Percentiles rank a stretch among this genome's conserved stretches.
phyloP scores from a whole-genome alignment of 2,113 vertebrate genomes.

The Cranoglanis bouderius region DNA sequence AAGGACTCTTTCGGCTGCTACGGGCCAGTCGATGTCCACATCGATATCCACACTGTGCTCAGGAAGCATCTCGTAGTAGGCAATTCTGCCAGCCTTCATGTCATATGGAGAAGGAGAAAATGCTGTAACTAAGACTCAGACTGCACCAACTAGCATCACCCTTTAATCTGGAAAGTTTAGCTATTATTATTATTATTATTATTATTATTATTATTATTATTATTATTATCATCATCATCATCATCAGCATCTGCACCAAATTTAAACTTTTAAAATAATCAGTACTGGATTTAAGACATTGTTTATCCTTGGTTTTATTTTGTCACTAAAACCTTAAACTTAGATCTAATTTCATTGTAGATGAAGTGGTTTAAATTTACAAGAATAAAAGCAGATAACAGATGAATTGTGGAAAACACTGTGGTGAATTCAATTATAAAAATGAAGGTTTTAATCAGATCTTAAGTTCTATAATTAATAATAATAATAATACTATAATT shows the following conservation, averaged over 20 bases:
- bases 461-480: no score
- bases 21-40: slow-evolving; percentile 95
- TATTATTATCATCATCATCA: no score
- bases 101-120: not conserved
- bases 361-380: no score
- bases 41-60: slow-evolving; percentile 96
- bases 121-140: not conserved
- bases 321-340: no score
- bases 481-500: no score
- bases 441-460: no score
- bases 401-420: no score
- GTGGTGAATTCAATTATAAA: no score
- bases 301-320: not conserved
- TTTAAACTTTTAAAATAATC: not conserved
- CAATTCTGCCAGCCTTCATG: slow-evolving; percentile 80
- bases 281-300: not conserved
- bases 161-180: not conserved
- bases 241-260: not conserved
- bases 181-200: not conserved
- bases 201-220: no score
- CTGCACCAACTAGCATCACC: not conserved
- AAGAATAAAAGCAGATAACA: no score
- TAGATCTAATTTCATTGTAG: no score
- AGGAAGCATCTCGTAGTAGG: slow-evolving; percentile 92
- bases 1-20: slow-evolving; percentile 91